A percentile compares a stretch with the other conserved stretches of the same genome.
Conservation (phyloP, 2,113 vertebrate genomes). For the Cettia cetti region DNA sequence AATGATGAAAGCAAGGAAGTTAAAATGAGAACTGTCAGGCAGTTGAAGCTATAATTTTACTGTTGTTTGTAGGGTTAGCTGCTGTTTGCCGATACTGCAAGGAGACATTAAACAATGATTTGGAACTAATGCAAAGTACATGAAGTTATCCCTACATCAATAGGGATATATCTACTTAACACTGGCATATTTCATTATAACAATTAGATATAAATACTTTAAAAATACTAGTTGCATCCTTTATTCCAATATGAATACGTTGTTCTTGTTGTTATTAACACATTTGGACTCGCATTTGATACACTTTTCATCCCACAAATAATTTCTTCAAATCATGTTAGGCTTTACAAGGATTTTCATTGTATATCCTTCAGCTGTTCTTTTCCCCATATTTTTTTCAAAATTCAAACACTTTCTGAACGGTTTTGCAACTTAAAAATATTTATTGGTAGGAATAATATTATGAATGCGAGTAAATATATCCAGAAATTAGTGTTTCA, state of each 20-base stretch:
- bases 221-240: not conserved
- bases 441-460: not conserved
- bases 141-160: not conserved
- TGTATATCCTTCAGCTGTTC: not conserved
- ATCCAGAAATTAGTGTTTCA: not conserved
- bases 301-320: not conserved
- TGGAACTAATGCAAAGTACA: not conserved
- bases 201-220: not conserved
- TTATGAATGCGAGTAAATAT: not conserved
- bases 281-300: not conserved
- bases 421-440: not conserved
- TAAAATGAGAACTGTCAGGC: not conserved
- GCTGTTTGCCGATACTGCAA: not conserved
- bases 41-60: not conserved
- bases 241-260: not conserved
- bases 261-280: not conserved
- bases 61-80: not conserved
- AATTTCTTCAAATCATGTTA: not conserved
- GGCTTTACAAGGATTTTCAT: not conserved
- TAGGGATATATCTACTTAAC: not conserved
- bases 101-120: not conserved
- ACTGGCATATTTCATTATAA: not conserved
- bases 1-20: constrained; percentile 49
- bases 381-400: not conserved
- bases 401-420: not conserved